phyloP scores from a whole-genome alignment of 2,113 vertebrate genomes.

The Syngnathoides biaculeatus region DNA sequence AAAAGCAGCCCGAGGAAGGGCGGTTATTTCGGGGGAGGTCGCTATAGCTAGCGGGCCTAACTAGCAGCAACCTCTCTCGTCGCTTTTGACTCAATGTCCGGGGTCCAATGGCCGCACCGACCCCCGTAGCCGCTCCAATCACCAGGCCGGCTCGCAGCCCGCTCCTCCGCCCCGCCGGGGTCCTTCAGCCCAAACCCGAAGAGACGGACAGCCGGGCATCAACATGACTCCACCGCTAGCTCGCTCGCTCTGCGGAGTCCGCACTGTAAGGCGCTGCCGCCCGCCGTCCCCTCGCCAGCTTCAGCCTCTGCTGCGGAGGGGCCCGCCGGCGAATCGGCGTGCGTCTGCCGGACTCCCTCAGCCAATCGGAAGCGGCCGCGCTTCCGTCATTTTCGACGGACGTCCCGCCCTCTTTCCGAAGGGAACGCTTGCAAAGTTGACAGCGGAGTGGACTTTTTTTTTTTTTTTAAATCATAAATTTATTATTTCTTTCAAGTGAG shows the following conservation, averaged over 20 bases:
- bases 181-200: conserved; percentile 42
- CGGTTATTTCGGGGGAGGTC: not conserved
- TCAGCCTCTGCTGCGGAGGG: conserved; percentile 44
- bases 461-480: not conserved
- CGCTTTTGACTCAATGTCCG: conserved; percentile 36
- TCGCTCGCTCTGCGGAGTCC: not conserved
- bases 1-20: not conserved
- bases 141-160: conserved; percentile 32
- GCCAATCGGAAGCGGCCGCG: conserved; percentile 52
- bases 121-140: conserved; percentile 25
- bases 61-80: conserved; percentile 60
- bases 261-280: conserved; percentile 1
- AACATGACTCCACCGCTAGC: conserved; percentile 65
- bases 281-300: conserved; percentile 20
- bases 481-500: too few relatives aligned
- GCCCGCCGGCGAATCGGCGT: conserved; percentile 54
- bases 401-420: not conserved
- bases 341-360: conserved; percentile 32
- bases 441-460: not conserved
- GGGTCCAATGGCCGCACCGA: conserved; percentile 33
- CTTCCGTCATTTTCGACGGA: conserved; percentile 59
- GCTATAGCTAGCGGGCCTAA: conserved; percentile 59
- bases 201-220: conserved; percentile 51
- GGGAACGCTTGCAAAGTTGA: not conserved
- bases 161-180: conserved; percentile 51